Percentiles rank a stretch among this genome's conserved stretches.
phyloP scores from a whole-genome alignment of 2,888 invertebrate species.

The Cancer borealis region DNA sequence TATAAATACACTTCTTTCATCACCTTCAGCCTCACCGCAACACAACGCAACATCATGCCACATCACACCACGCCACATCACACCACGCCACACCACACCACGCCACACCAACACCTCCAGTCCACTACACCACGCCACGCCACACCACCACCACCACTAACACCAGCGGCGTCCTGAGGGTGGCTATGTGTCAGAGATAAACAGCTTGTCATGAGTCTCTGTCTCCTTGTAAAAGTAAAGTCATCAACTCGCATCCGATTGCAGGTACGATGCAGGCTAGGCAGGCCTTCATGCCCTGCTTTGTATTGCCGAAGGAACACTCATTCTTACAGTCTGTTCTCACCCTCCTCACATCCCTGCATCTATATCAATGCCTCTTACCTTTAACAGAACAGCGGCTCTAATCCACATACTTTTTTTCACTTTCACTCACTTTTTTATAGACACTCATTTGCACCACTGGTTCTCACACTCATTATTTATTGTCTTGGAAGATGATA shows the following conservation, averaged over 20 bases:
- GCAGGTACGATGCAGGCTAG: not conserved
- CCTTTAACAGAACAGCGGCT: not conserved
- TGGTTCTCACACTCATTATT: not conserved
- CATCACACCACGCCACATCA: too few species aligned
- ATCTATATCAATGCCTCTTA: not conserved
- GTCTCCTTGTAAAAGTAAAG: conserved; percentile 29
- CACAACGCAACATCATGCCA: not conserved
- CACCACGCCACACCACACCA: not conserved
- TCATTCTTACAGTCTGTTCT: not conserved
- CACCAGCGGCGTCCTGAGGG: conserved; percentile 1
- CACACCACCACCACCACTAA: not conserved
- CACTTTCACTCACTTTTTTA: not conserved
- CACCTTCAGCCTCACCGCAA: not conserved
- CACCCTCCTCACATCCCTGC: not conserved
- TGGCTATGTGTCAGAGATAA: conserved; percentile 31
- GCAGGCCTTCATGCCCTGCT: not conserved
- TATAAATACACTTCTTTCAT: not conserved
- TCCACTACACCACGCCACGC: not conserved
- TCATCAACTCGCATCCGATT: conserved; percentile 6
- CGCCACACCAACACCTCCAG: not conserved
- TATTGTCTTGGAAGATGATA: not conserved
- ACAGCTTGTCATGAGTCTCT: conserved; percentile 25
- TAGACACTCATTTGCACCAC: not conserved
- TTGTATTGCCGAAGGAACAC: not conserved
- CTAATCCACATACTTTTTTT: not conserved